These are phyloP conservation scores for Bolinopsis microptera DNA, from an alignment of 37 sponge, comb jelly and placozoan genomes.

Conservation along the genomic window DNA sequence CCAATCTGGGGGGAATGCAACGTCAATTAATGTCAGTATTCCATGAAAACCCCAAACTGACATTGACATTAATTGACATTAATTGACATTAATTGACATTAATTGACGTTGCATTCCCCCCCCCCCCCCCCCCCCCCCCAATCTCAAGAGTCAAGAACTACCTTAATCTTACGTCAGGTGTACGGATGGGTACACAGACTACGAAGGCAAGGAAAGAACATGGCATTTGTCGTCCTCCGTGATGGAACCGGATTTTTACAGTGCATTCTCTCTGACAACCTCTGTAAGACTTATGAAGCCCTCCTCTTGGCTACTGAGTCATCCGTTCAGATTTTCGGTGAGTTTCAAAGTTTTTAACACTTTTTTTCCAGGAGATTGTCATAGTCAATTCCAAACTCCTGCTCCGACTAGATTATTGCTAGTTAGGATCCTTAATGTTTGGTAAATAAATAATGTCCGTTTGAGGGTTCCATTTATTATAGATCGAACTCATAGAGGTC, in stretches of 20 bases:
- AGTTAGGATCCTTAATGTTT: background rate
- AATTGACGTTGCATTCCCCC: no score
- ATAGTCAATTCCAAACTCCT: background rate
- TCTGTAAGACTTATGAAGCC: constrained; percentile 89
- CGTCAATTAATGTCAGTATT: no score
- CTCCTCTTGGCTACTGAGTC: constrained; percentile 80
- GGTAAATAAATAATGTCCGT: background rate
- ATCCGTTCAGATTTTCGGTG: constrained; percentile 80
- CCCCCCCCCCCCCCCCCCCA: no score
- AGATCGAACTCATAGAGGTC: background rate
- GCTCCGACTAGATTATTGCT: background rate
- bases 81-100: no score
- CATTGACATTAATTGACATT: no score
- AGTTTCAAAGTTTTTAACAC: constrained; percentile 46
- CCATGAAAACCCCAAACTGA: no score
- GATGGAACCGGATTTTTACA: constrained; percentile 97
- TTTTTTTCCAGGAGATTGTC: no score
- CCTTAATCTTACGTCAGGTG: no score
- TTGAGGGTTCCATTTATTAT: background rate
- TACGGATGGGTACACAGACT: constrained; percentile 91
- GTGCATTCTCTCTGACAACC: constrained; percentile 82
- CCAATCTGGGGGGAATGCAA: no score
- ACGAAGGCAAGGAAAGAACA: constrained; percentile 81
- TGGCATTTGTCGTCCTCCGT: constrained; percentile 88
- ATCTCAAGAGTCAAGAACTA: no score